A percentile compares a stretch with the other conserved stretches of the same genome.
Evolutionary conservation across 1,140 invertebrate genomes (phyloP).

Genomic region (Phortica variegata): DNA sequence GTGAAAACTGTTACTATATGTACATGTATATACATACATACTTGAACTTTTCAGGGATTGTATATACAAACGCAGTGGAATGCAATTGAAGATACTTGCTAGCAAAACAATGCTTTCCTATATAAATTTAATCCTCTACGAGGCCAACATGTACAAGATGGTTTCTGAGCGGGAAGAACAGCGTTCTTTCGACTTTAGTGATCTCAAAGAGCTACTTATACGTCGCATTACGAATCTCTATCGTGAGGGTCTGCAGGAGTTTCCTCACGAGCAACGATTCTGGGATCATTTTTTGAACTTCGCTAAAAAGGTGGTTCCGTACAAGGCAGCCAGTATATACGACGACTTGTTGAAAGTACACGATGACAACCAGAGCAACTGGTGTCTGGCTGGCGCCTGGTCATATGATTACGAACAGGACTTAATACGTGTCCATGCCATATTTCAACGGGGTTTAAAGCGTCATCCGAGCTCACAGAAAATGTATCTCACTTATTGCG

Average conservation of each 20-base stretch:
- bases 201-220: slow-evolving; percentile 22
- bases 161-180: slow-evolving; percentile 41
- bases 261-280: slow-evolving; percentile 33
- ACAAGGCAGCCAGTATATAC: slow-evolving; percentile 45
- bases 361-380: slow-evolving; percentile 33
- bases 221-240: slow-evolving; percentile 45
- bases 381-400: slow-evolving; percentile 44
- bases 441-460: slow-evolving; percentile 41
- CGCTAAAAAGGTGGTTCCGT: slow-evolving; percentile 33
- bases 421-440: slow-evolving; percentile 32
- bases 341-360: slow-evolving; percentile 52
- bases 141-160: slow-evolving; percentile 39
- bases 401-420: slow-evolving; percentile 40
- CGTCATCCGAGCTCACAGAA: slow-evolving; percentile 34
- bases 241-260: slow-evolving; percentile 35
- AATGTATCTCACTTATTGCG: slow-evolving; percentile 43
- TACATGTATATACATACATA: too few species aligned
- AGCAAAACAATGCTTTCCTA: slow-evolving; percentile 29
- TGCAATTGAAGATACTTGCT: slow-evolving; percentile 33
- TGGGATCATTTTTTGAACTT: slow-evolving; percentile 47
- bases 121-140: slow-evolving; percentile 44
- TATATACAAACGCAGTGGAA: slow-evolving; percentile 31
- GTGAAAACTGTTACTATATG: too few species aligned
- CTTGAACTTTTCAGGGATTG: slow-evolving; percentile 32
- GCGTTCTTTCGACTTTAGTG: slow-evolving; percentile 24